Evolutionary conservation across 2,888 invertebrate genomes (phyloP).

Genomic region (Plemyria rubiginata): DNA sequence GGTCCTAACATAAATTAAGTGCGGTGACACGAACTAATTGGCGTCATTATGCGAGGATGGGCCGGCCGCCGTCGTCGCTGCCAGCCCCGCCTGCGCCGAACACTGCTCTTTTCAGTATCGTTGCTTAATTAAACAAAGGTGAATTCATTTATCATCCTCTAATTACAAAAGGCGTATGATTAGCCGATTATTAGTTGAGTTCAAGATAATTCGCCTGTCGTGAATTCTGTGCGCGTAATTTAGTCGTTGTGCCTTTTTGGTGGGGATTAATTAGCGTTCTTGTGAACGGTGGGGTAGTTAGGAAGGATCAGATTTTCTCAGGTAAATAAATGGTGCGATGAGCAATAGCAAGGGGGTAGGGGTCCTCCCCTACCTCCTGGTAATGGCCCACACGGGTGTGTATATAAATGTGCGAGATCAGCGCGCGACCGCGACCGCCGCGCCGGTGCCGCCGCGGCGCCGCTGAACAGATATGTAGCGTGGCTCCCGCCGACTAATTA

Average conservation of each 20-base stretch:
- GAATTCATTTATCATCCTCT: conserved; percentile 53
- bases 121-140: conserved; percentile 54
- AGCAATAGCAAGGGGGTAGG: conserved; percentile 43
- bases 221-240: conserved; percentile 55
- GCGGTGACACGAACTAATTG: conserved; percentile 71
- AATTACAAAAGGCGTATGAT: conserved; percentile 56
- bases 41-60: conserved; percentile 64
- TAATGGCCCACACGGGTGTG: conserved; percentile 50
- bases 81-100: conserved; percentile 38
- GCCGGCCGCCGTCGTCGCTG: conserved; percentile 39
- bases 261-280: conserved; percentile 57
- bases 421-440: conserved; percentile 40
- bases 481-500: conserved; percentile 56
- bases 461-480: conserved; percentile 58
- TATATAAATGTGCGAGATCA: conserved; percentile 59
- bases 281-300: conserved; percentile 48
- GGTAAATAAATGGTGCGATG: conserved; percentile 48
- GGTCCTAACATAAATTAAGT: conserved; percentile 67
- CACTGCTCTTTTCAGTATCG: conserved; percentile 48
- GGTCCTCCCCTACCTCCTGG: too few relatives aligned
- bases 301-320: conserved; percentile 46
- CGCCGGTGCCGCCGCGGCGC: conserved; percentile 24
- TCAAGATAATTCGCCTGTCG: conserved; percentile 53
- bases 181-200: conserved; percentile 50
- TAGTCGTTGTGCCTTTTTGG: conserved; percentile 52